A percentile compares a stretch with the other conserved stretches of the same genome.
Conservation (phyloP, 2,888 invertebrate species). For the Andrena praecox region DNA sequence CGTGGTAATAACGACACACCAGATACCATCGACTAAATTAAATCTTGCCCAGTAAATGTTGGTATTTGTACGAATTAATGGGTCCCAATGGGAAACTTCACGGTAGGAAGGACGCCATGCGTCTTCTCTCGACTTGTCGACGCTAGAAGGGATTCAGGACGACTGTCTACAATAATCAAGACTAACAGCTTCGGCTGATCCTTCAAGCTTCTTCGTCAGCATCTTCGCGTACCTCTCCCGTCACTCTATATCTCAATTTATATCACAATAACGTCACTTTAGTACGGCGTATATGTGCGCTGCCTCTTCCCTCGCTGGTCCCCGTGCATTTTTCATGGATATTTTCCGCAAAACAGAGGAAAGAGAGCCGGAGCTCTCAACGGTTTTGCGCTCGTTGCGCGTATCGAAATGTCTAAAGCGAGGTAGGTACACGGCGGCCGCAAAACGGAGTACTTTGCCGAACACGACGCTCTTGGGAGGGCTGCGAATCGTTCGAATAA, state of each 20-base stretch:
- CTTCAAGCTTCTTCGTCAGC: slow-evolving; percentile 81
- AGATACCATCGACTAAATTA: slow-evolving; percentile 32
- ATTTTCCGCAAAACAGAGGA: not conserved
- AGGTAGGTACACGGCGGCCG: slow-evolving; percentile 23
- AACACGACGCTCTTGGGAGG: slow-evolving; percentile 72
- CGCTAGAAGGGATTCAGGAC: slow-evolving; percentile 72
- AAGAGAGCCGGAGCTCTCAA: slow-evolving; percentile 38
- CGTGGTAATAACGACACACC: not conserved
- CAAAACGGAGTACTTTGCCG: slow-evolving; percentile 67
- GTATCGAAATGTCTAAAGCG: slow-evolving; percentile 57
- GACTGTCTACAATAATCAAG: slow-evolving; percentile 84
- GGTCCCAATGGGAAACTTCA: slow-evolving; percentile 66
- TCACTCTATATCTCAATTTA: slow-evolving; percentile 83
- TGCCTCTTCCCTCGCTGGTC: slow-evolving; percentile 14
- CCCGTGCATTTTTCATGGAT: slow-evolving; percentile 4
- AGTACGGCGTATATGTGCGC: slow-evolving; percentile 60
- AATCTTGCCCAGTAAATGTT: slow-evolving; percentile 68
- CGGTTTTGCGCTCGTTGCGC: slow-evolving; percentile 57
- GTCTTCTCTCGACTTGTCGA: slow-evolving; percentile 71
- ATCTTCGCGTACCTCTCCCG: slow-evolving; percentile 56
- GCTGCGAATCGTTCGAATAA: slow-evolving; percentile 68
- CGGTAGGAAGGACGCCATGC: slow-evolving; percentile 69
- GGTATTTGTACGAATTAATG: slow-evolving; percentile 77
- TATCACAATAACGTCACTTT: slow-evolving; percentile 83
- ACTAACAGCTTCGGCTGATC: slow-evolving; percentile 83